These are phyloP conservation scores for Amblyopsis hoosieri DNA, from an alignment of 2,797 vertebrate genomes.

Conservation along the genomic window DNA sequence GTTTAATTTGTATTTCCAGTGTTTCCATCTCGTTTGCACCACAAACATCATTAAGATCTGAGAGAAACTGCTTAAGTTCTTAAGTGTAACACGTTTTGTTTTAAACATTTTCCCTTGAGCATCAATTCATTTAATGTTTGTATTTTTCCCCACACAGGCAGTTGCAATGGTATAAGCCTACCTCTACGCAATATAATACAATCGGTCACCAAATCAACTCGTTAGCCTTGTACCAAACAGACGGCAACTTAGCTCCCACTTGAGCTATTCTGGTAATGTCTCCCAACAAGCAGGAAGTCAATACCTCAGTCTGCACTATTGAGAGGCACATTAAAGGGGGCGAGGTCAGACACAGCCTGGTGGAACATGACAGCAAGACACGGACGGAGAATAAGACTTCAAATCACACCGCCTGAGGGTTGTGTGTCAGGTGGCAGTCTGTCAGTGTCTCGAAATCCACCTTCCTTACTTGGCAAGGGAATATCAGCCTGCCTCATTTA, in stretches of 20 bases:
- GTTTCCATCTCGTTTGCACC: too few species aligned
- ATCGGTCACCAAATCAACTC: conserved; percentile 1
- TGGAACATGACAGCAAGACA: conserved; percentile 47
- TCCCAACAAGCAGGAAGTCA: conserved; percentile 32
- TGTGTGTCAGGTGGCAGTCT: conserved; percentile 49
- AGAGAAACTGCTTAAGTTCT: too few species aligned
- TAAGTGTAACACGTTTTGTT: too few species aligned
- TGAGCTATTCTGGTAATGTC: conserved; percentile 10
- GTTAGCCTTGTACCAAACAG: not conserved
- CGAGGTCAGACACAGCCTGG: conserved; percentile 31
- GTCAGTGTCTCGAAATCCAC: conserved; percentile 46
- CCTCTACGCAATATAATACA: not conserved
- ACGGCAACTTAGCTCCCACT: conserved; percentile 16
- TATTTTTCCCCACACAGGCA: not conserved
- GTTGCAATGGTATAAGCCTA: not conserved
- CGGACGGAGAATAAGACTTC: conserved; percentile 33
- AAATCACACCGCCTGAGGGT: conserved; percentile 52
- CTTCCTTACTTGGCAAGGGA: conserved; percentile 42
- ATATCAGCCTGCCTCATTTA: conserved; percentile 44
- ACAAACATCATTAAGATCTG: too few species aligned
- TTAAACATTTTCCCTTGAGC: too few species aligned
- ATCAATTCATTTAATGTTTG: not conserved
- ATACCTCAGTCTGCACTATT: conserved; percentile 28
- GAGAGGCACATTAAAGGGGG: conserved; percentile 14
- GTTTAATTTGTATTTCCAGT: too few species aligned